Evolutionary conservation across 2,113 vertebrate species (phyloP).

Genomic region (Embiotoca jacksoni): DNA sequence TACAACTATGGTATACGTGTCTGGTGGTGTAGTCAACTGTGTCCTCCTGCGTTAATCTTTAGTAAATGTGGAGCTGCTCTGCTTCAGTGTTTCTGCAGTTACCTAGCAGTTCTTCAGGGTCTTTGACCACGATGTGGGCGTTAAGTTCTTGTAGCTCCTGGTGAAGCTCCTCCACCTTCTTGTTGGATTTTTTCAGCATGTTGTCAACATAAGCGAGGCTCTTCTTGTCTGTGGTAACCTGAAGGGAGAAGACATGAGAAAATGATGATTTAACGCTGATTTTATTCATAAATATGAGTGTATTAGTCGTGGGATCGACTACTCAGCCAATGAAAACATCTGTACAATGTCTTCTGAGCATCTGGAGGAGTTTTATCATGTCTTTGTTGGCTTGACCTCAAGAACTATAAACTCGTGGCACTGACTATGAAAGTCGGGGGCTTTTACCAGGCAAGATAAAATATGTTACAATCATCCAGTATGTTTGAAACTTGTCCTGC

Average conservation of each 20-base stretch:
- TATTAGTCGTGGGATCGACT: neutral
- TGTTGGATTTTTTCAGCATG: conserved; percentile 98
- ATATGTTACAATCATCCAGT: too few relatives aligned
- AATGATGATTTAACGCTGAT: neutral
- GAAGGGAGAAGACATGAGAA: conserved; percentile 42
- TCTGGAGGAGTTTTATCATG: too few relatives aligned
- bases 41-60: conserved; percentile 24
- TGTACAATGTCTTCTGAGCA: neutral
- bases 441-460: too few relatives aligned
- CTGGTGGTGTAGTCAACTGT: neutral
- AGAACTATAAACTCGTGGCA: too few relatives aligned
- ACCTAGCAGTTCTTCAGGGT: conserved; percentile 96
- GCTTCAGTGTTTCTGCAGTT: conserved; percentile 72
- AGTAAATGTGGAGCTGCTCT: neutral
- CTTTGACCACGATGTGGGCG: conserved; percentile 97
- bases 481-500: too few relatives aligned
- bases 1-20: neutral
- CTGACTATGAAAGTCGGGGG: too few relatives aligned
- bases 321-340: neutral
- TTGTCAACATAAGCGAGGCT: conserved; percentile 98
- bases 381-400: too few relatives aligned
- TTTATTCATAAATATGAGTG: neutral
- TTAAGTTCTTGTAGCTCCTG: conserved; percentile 98
- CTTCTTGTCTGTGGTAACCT: conserved; percentile 99
- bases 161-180: conserved; percentile 97